Evolutionary conservation across 2,888 invertebrate species (phyloP), one percentile per base, ranked within the genome.

Genomic region (Ectropis crepuscularia): DNA sequence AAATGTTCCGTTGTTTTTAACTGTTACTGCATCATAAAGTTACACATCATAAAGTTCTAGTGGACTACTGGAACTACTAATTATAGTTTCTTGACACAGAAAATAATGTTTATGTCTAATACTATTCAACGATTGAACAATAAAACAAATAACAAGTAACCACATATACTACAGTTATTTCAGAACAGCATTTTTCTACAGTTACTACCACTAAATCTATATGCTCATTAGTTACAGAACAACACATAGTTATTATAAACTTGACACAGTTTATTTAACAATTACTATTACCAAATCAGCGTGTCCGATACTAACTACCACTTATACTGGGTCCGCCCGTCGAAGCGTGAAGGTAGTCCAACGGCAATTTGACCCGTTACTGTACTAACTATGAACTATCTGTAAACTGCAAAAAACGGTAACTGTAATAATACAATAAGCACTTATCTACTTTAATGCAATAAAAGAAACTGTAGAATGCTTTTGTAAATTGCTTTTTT

Each of bases 261-360:
- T 41, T 45, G n/a, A 16, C 58, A 41, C 49, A 49, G 57, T 12
- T 49, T n/a, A 41, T 9, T 49, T 36, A 39, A 41, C 36, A 58
- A 53, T 53, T n/a, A 39, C 28, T 54, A 28, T 28, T 43, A 41
- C 37, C 11, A 16, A 63, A 58, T 39, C 49, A 53, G 45, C 42
- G 42, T 6, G 6, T 12, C 12, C 37, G 28, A 39, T 45, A 49
- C 16, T 53, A 58, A 63, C 63, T 54, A 9, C 53, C 10, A 5
- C 7, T n/a, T 55, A 36, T 39, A 16, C 67, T 72, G 60, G 64
- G 74, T 74, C 77, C 72, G 74, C 72, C 80, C 82, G 80, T 74
- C 74, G 72, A 76, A 75, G 78, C 85, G 83, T 84, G 82, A 85
- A 83, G 69, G 60, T 72, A 70, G 77, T 74, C 72, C 67, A 74